These are phyloP conservation scores for Drosophila yooni DNA, from an alignment of 2,888 invertebrate genomes.

Conservation along the genomic window DNA sequence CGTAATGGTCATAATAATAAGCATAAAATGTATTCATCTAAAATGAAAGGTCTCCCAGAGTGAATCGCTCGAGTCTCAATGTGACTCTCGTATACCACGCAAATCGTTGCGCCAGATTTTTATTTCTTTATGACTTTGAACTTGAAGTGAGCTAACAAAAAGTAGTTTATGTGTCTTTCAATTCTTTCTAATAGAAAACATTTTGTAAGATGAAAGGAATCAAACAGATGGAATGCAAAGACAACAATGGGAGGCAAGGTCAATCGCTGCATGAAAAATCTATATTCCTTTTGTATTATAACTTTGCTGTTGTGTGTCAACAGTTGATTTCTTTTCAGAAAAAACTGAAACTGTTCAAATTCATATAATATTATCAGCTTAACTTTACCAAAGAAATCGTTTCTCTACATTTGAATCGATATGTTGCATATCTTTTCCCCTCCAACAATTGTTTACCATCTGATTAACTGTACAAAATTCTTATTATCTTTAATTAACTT, in stretches of 20 bases:
- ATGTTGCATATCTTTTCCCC: background rate
- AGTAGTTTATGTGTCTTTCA: background rate
- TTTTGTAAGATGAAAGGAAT: slow-evolving; percentile 54
- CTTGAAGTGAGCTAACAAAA: slow-evolving; percentile 61
- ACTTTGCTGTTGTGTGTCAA: background rate
- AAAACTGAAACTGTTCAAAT: background rate
- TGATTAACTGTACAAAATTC: background rate
- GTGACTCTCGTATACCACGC: slow-evolving; percentile 10
- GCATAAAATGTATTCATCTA: slow-evolving; percentile 66
- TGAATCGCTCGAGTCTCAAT: slow-evolving; percentile 35
- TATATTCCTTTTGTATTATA: background rate
- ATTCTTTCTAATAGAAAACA: slow-evolving; percentile 58
- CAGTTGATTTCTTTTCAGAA: background rate
- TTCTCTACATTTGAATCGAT: background rate
- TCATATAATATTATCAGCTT: background rate
- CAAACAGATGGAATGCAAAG: background rate
- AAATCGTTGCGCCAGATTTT: slow-evolving; percentile 62
- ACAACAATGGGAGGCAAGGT: slow-evolving; percentile 12
- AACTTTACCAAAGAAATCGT: background rate
- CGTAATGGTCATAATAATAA: slow-evolving; percentile 58
- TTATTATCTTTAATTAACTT: background rate
- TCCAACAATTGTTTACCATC: background rate
- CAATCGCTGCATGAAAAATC: background rate
- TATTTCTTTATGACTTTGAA: slow-evolving; percentile 74
- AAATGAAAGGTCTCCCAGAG: slow-evolving; percentile 72